phyloP scores from a whole-genome alignment of 2,888 invertebrate genomes.

The Thera britannica region DNA sequence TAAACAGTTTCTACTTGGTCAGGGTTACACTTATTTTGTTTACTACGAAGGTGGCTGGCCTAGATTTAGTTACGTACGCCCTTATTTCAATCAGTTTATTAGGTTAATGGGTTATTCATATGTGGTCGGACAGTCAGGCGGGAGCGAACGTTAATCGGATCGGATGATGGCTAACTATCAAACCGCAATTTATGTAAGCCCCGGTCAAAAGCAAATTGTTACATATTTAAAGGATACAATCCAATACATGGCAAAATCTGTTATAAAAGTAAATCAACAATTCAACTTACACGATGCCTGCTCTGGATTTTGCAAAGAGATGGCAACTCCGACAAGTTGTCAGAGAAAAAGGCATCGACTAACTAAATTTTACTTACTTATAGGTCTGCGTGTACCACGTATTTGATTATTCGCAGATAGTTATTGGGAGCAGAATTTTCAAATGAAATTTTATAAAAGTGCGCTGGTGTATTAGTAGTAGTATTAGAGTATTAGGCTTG shows the following conservation, averaged over 20 bases:
- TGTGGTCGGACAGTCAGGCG: conserved; percentile 6
- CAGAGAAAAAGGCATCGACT: no score
- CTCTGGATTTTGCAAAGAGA: no score
- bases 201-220: conserved; percentile 11
- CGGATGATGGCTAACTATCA: conserved; percentile 10
- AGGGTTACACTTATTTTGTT: conserved; percentile 38
- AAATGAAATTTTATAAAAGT: no score
- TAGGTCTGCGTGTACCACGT: no score
- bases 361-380: no score
- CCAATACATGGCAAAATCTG: not conserved
- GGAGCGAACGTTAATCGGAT: conserved; percentile 9
- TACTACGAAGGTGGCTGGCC: conserved; percentile 22
- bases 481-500: no score
- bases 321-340: no score
- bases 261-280: no score
- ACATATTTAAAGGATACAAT: conserved; percentile 8
- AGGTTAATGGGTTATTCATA: conserved; percentile 25
- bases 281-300: no score
- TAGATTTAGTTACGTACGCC: conserved; percentile 27
- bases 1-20: conserved; percentile 37
- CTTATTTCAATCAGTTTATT: conserved; percentile 21
- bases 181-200: conserved; percentile 25
- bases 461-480: no score
- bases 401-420: no score
- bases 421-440: no score